phyloP scores from a whole-genome alignment of 53 echinoderm and acorn worm species.

The Luidia sarsii region DNA sequence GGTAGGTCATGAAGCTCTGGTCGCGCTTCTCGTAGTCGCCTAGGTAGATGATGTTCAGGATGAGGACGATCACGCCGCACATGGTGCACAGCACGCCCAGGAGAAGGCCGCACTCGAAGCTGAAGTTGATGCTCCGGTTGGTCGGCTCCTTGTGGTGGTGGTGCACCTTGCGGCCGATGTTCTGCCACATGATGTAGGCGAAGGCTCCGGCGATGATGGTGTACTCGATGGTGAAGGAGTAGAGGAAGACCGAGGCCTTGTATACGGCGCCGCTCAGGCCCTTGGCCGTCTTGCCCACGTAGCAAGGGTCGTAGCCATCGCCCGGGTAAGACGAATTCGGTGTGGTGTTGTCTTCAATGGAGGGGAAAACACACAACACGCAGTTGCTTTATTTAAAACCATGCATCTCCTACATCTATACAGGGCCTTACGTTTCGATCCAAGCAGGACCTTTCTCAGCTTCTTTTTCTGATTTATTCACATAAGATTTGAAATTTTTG shows the following conservation, averaged over 20 bases:
- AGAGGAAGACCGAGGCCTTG: conserved; percentile 92
- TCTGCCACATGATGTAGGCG: conserved; percentile 98
- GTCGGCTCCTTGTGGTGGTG: conserved; percentile 54
- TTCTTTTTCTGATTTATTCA: no score
- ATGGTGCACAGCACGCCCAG: conserved; percentile 89
- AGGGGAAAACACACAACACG: background rate
- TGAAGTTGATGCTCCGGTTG: conserved; percentile 49
- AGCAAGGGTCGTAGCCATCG: conserved; percentile 47
- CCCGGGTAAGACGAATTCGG: conserved; percentile 10
- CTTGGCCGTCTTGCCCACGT: conserved; percentile 73
- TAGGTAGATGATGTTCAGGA: conserved; percentile 93
- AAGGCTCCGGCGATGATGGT: conserved; percentile 93
- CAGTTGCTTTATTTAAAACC: background rate
- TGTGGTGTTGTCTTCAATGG: conserved; percentile 21
- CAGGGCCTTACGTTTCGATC: no score
- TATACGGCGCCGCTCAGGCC: conserved; percentile 88
- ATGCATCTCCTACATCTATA: no score
- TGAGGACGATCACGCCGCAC: conserved; percentile 94
- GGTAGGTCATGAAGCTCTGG: conserved; percentile 87
- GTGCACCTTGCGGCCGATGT: conserved; percentile 83
- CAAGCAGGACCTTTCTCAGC: no score
- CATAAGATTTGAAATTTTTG: no score
- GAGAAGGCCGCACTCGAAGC: conserved; percentile 89
- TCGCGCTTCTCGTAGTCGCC: conserved; percentile 79
- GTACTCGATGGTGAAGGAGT: conserved; percentile 96